Base-by-base conservation (phyloP, 2,888 invertebrate species). In the Ischnus inquisitorius region DNA sequence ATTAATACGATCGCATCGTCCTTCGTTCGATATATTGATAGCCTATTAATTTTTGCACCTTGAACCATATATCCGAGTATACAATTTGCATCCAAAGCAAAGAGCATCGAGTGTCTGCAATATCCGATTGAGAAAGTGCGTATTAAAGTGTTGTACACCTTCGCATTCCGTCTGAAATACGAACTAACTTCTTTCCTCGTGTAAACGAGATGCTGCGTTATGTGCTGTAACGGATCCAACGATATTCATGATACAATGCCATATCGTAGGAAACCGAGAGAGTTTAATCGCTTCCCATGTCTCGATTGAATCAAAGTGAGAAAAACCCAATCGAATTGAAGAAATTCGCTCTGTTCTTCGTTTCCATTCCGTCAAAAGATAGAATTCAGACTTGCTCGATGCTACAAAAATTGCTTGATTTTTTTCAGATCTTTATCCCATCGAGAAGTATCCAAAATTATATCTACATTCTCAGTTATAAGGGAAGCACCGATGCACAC, bases 1-100 rank as follows among this genome's bases (percentile, higher is more conserved):
- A 60, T 72, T 76, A n/a, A n/a, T n/a, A 76, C 43, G 22, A 43
- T 67, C 43, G 43, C 16, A 10, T 48, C 25, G 74, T 68, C 64
- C 67, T 84, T 54, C 57, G 34, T 25, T 80, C 10, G 16, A 34
- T 65, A 16, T 12, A 64, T 69, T 46, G 10, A 69, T 64, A 41
- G 60, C 60, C 39, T 19, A 46, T 64, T 57, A 34, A 67, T 51
- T 72, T 60, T 34, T 41, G 5, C 19, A 51, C 67, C 72, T 60
- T 41, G 41, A 65, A 65, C 16, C 39, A 41, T 16, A 34, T 2
- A 28, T 25, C 25, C 48, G 8, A 46, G 41, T 43, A 22, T 41
- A 12, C 2, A n/a, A 22, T 46, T 43, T 64, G n/a, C 2, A 46
- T 46, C 34, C 34, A 43, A 34, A 48, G 25, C 25, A 16, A 62